Conservation (phyloP, 37 sponge, comb jelly and placozoan species). For the Agelas oroides region DNA sequence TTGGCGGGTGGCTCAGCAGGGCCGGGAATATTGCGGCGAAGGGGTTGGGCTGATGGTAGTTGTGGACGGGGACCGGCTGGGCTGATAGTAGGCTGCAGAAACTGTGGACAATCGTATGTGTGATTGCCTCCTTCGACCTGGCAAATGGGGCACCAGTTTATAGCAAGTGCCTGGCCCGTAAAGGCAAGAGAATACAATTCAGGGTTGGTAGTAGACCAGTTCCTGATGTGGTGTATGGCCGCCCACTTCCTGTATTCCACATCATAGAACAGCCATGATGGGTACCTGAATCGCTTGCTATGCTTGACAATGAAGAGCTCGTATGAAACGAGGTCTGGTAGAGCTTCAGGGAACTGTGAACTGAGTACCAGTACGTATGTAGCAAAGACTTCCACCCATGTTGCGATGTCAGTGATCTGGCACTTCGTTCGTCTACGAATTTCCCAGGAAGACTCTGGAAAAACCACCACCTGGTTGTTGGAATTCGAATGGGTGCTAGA, state of each 20-base stretch:
- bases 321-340: not conserved
- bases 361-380: not conserved
- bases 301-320: not conserved
- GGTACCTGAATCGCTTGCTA: not conserved
- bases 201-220: not conserved
- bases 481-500: too few species aligned
- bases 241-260: constrained; percentile 1
- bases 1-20: not conserved
- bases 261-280: constrained; percentile 15
- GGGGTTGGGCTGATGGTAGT: not conserved
- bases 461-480: not conserved
- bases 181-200: not conserved
- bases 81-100: too few species aligned
- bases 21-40: too few species aligned
- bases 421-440: not conserved
- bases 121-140: constrained; percentile 9
- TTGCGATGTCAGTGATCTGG: not conserved
- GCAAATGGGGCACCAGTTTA: not conserved
- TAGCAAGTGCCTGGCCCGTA: constrained; percentile 1
- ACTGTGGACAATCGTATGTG: constrained; percentile 1
- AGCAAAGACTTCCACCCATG: not conserved
- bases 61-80: not conserved
- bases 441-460: not conserved
- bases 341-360: not conserved
- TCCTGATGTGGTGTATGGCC: not conserved